These are phyloP conservation scores for Pelmatolapia mariae DNA, from an alignment of 2,113 vertebrate genomes.

Conservation along the genomic window DNA sequence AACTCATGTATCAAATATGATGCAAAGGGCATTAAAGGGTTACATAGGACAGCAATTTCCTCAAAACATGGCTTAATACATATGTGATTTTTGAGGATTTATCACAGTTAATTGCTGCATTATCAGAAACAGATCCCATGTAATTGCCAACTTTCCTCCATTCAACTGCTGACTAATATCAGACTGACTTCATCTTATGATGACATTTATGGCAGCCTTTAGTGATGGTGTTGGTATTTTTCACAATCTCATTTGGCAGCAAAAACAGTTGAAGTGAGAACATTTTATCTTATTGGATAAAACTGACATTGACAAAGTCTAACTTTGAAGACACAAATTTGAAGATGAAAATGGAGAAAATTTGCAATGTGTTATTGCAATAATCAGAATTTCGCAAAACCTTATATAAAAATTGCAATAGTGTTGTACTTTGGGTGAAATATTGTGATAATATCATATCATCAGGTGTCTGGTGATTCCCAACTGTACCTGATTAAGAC, in stretches of 20 bases:
- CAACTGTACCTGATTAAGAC: background rate
- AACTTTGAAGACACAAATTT: background rate
- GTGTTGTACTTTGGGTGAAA: background rate
- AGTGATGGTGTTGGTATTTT: background rate
- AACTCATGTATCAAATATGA: background rate
- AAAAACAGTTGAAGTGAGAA: background rate
- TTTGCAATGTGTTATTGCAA: background rate
- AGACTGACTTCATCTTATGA: background rate
- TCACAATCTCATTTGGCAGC: background rate
- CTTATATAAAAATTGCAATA: background rate
- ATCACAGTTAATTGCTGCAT: background rate
- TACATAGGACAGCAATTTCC: background rate
- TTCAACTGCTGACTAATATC: background rate
- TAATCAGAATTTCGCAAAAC: fast-evolving
- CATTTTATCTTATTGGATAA: background rate
- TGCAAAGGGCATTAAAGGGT: background rate
- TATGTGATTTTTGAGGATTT: background rate
- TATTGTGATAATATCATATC: background rate
- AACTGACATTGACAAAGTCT: background rate
- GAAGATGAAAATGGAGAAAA: background rate
- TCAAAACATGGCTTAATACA: background rate
- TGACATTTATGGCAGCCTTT: background rate
- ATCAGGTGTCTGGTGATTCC: background rate
- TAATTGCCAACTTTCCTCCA: background rate
- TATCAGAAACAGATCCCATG: background rate